phyloP scores from a whole-genome alignment of 2,888 invertebrate genomes.

The Branchipolynoe longqiensis region DNA sequence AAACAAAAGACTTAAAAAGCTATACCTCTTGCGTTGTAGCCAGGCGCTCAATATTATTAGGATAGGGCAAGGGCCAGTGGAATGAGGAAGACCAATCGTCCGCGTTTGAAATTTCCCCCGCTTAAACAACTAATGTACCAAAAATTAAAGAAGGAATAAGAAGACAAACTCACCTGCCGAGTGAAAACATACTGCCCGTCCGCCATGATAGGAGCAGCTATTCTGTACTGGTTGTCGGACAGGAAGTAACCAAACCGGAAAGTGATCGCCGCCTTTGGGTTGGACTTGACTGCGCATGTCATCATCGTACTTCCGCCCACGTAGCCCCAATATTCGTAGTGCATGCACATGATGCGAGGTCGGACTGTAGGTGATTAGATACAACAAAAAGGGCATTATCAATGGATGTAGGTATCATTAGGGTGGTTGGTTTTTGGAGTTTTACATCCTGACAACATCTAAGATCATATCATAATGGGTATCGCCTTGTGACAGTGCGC shows the following conservation, averaged over 20 bases:
- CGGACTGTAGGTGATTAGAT: too few species aligned
- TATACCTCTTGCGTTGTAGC: neutral
- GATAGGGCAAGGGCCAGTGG: too few species aligned
- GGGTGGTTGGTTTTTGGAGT: too few species aligned
- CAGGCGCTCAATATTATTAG: too few species aligned
- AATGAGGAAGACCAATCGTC: too few species aligned
- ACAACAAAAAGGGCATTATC: too few species aligned
- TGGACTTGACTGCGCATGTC: conserved; percentile 46
- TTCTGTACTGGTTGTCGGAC: conserved; percentile 31
- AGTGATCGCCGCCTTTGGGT: conserved; percentile 11
- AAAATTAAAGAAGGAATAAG: neutral
- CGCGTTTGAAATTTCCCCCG: too few species aligned
- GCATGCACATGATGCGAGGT: conserved; percentile 3
- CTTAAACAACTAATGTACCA: neutral
- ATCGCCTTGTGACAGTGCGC: too few species aligned
- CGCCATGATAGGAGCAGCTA: neutral
- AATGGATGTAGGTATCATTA: too few species aligned
- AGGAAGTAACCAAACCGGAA: conserved; percentile 45
- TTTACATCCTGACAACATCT: too few species aligned
- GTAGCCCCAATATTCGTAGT: conserved; percentile 34
- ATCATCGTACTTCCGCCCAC: conserved; percentile 40
- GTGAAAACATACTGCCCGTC: conserved; percentile 40
- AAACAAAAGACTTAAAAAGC: too few species aligned
- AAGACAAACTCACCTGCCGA: neutral
- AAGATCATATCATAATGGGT: too few species aligned